Base-by-base conservation (phyloP, 1,140 invertebrate genomes). In the Palaemon carinicauda region DNA sequence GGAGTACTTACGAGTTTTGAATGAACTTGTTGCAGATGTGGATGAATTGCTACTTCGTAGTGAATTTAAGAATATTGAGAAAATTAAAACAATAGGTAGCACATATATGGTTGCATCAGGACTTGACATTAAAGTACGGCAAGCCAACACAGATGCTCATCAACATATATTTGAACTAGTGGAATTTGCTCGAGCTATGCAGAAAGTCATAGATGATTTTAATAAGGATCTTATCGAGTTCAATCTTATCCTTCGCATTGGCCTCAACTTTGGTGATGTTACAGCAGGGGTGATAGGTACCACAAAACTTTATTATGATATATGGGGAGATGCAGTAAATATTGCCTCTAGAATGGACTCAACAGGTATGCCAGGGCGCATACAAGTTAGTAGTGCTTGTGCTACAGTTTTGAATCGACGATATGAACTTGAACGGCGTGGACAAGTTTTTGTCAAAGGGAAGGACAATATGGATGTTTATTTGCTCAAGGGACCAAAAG, bases 241-340 rank as follows among this genome's bases (percentile, higher is more conserved):
- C 90, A 97, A 98, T 91, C 94, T 98, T 54, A 95, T 97, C n/a
- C 91, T 99, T n/a, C 94, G 97, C 60, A 94, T 94, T 85, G 93
- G 94, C 21, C 93, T 91, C 88, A 94, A 94, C 90, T 92, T 91
- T 90, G 98, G 98, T 0, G 97, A 98, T 89, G 96, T 98, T 0
- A 98, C 97, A 0, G 97, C 97, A 0, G 98, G 98, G 5, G 97
- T 99, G 0, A 98, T 99, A 74, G 98, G 98, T 0, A 98, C 97
- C 0, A 96, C 96, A 0, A 99, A 99, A 91, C 92, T 99, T 21
- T 97, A 98, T 90, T 99, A 98, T 89, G 98, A 99, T 91, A 99
- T 99, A 79, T 99, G 98, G 98, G 98, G 98, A 0, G 98, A 99
- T 92, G 97, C 98, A 0, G 98, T 99, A 0, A 99, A 99, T 92